phyloP scores from a whole-genome alignment of 2,888 invertebrate species.

The Ischnus inquisitorius region DNA sequence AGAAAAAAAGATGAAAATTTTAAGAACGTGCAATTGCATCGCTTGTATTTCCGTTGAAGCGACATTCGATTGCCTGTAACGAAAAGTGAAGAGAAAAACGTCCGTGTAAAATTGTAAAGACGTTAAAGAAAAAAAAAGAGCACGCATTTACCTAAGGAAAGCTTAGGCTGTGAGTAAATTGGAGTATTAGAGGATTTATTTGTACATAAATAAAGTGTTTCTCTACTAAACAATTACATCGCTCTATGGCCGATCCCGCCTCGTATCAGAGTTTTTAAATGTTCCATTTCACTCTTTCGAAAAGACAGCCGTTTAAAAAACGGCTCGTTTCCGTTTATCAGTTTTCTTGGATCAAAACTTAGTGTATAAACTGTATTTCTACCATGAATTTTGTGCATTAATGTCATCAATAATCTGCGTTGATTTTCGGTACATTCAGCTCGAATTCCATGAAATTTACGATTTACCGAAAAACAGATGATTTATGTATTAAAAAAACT shows the following conservation, averaged over 20 bases:
- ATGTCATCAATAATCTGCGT: no score
- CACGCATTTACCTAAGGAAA: slow-evolving; percentile 84
- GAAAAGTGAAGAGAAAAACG: slow-evolving; percentile 37
- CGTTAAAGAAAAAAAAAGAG: slow-evolving; percentile 68
- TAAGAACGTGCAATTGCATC: neutral
- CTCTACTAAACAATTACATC: slow-evolving; percentile 70
- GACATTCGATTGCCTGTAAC: slow-evolving; percentile 41
- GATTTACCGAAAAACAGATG: no score
- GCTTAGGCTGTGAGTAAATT: slow-evolving; percentile 85
- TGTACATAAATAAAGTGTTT: slow-evolving; percentile 84
- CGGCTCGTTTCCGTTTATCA: no score
- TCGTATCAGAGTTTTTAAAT: neutral
- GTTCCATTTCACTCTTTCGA: no score
- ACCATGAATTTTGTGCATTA: no score
- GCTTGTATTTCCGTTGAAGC: slow-evolving; percentile 17
- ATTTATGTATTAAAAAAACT: no score
- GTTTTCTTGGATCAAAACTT: no score
- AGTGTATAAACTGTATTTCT: no score
- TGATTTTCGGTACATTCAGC: no score
- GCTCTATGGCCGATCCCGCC: neutral
- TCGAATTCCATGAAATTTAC: no score
- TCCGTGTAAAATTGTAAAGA: slow-evolving; percentile 50
- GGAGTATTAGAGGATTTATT: slow-evolving; percentile 83
- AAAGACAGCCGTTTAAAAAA: no score
- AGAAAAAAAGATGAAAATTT: slow-evolving; percentile 19